These are phyloP conservation scores for Holacanthella duospinosa DNA, from an alignment of 2,888 invertebrate genomes.

Conservation along the genomic window DNA sequence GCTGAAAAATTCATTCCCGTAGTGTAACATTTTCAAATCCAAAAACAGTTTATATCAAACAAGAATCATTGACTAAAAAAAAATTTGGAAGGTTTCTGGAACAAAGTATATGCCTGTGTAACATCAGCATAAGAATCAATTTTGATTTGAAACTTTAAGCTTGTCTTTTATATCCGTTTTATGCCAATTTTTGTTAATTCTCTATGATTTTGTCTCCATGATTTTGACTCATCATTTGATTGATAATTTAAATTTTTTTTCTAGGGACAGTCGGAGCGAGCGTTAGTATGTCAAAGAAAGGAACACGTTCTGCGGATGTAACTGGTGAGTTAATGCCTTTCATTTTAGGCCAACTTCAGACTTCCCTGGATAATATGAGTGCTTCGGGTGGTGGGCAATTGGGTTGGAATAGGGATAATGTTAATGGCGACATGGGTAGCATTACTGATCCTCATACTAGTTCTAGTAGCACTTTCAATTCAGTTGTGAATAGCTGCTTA, in stretches of 20 bases:
- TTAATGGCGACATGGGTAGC: constrained; percentile 8
- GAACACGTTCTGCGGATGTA: constrained; percentile 20
- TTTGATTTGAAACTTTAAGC: too few relatives aligned
- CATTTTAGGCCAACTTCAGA: constrained; percentile 37
- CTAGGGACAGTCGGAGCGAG: not conserved
- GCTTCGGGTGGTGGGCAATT: constrained; percentile 15
- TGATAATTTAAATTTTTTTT: not conserved
- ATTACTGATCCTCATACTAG: constrained; percentile 12
- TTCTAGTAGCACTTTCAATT: not conserved
- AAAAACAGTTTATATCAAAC: too few relatives aligned
- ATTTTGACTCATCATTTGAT: too few relatives aligned
- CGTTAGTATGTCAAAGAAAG: not conserved
- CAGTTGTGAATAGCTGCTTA: not conserved
- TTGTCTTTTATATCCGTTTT: too few relatives aligned
- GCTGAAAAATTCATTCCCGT: too few relatives aligned
- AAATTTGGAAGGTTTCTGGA: too few relatives aligned
- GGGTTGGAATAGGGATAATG: constrained; percentile 17
- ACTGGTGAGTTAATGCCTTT: constrained; percentile 38
- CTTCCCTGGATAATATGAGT: constrained; percentile 30
- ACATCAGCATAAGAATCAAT: too few relatives aligned
- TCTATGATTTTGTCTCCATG: too few relatives aligned
- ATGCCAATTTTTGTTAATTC: too few relatives aligned
- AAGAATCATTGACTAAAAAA: too few relatives aligned
- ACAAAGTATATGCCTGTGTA: too few relatives aligned
- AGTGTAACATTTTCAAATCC: too few relatives aligned